phyloP scores from a whole-genome alignment of 2,113 vertebrate species.

The Trogon surrucura region DNA sequence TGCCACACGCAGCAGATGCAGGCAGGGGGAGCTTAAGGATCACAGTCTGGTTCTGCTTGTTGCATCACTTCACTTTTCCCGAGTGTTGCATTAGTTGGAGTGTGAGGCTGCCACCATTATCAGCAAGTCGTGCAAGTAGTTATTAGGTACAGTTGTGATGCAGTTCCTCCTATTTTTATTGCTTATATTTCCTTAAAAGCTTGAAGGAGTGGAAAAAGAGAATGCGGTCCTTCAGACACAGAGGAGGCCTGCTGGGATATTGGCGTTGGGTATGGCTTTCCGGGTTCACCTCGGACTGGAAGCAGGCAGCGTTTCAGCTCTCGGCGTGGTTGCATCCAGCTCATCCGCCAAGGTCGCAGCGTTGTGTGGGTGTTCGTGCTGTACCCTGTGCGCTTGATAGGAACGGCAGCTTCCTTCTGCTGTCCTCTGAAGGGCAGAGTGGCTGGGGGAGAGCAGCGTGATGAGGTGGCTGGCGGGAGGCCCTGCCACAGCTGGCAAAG shows the following conservation, averaged over 20 bases:
- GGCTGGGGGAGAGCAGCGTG: neutral
- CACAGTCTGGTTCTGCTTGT: neutral
- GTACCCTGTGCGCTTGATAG: neutral
- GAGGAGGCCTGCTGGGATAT: neutral
- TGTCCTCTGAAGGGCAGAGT: too few species aligned
- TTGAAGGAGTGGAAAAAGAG: neutral
- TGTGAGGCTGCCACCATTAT: neutral
- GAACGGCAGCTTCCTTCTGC: neutral
- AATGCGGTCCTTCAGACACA: accelerated
- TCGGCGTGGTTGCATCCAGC: accelerated
- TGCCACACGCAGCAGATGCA: neutral
- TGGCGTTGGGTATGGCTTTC: neutral
- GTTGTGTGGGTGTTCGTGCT: accelerated
- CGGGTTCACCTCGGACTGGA: neutral
- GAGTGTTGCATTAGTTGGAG: neutral
- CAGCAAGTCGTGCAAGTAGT: neutral
- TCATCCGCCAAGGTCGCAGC: accelerated
- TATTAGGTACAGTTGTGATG: too few species aligned
- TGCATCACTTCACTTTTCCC: neutral
- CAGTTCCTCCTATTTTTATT: neutral
- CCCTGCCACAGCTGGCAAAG: neutral
- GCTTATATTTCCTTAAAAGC: neutral
- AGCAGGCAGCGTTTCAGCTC: accelerated
- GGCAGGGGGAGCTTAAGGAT: conserved; percentile 42
- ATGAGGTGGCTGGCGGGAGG: neutral